These are phyloP conservation scores for Agapornis canus DNA, from an alignment of 2,797 vertebrate genomes.

Conservation along the genomic window DNA sequence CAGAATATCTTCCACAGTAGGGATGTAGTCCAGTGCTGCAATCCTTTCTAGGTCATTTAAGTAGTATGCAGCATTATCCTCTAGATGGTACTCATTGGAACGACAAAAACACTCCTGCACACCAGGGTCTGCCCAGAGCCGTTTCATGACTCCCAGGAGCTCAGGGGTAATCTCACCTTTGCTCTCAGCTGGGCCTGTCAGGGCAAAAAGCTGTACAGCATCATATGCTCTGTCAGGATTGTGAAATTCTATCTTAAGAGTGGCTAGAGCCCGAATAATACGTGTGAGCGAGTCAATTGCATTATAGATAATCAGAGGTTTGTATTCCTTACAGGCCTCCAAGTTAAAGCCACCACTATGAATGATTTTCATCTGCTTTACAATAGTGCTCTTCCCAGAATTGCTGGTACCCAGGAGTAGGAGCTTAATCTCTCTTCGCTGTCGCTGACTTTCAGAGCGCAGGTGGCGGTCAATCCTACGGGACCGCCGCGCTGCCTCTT, in stretches of 20 bases:
- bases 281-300: slow-evolving; percentile 98
- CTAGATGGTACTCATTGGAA: slow-evolving; percentile 98
- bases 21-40: slow-evolving; percentile 92
- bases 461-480: slow-evolving; percentile 97
- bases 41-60: slow-evolving; percentile 98
- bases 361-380: slow-evolving; percentile 99
- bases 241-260: slow-evolving; percentile 97
- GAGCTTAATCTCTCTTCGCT: slow-evolving; percentile 96
- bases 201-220: slow-evolving; percentile 95
- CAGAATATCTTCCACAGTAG: slow-evolving; percentile 97
- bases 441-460: slow-evolving; percentile 97
- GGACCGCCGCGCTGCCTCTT: slow-evolving; percentile 98
- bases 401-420: slow-evolving; percentile 97
- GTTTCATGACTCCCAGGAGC: slow-evolving; percentile 94
- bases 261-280: slow-evolving; percentile 94
- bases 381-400: slow-evolving; percentile 98
- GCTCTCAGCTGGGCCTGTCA: slow-evolving; percentile 97
- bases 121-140: slow-evolving; percentile 93
- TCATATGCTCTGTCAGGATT: slow-evolving; percentile 96
- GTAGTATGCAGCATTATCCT: slow-evolving; percentile 99
- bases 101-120: slow-evolving; percentile 97
- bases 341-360: slow-evolving; percentile 98
- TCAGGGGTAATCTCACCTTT: slow-evolving; percentile 97
- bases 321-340: slow-evolving; percentile 98
- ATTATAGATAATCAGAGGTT: slow-evolving; percentile 97